These are phyloP conservation scores for Bembecia ichneumoniformis DNA, from an alignment of 2,888 invertebrate genomes.

Conservation along the genomic window DNA sequence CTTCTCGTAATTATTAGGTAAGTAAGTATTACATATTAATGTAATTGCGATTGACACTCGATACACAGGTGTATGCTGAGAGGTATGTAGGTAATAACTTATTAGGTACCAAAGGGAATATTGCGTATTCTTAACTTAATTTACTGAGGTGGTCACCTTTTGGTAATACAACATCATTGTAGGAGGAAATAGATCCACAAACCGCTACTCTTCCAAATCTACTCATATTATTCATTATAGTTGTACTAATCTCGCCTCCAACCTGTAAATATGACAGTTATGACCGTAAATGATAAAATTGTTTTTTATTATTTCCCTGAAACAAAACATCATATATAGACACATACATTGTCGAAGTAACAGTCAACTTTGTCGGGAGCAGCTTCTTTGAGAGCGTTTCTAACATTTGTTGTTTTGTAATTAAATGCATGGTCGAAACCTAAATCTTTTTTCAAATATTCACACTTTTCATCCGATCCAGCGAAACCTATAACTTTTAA, in stretches of 20 bases:
- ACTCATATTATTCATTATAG: constrained; percentile 77
- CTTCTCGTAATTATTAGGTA: too few species aligned
- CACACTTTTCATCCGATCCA: constrained; percentile 80
- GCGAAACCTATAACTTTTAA: constrained; percentile 73
- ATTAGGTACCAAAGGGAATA: too few species aligned
- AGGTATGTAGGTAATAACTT: too few species aligned
- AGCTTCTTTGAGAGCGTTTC: constrained; percentile 70
- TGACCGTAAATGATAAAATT: background rate
- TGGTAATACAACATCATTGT: constrained; percentile 64
- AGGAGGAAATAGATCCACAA: constrained; percentile 79
- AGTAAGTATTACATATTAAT: too few species aligned
- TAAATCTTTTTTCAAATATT: constrained; percentile 76
- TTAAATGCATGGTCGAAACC: constrained; percentile 81
- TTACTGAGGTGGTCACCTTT: constrained; percentile 33
- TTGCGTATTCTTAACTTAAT: too few species aligned
- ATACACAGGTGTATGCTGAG: too few species aligned
- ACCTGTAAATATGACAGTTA: constrained; percentile 60
- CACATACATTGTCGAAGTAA: constrained; percentile 83
- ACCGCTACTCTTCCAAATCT: constrained; percentile 76
- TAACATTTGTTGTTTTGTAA: constrained; percentile 77
- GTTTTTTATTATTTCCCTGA: background rate
- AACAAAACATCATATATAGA: background rate
- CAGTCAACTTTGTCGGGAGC: constrained; percentile 81
- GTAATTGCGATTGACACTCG: too few species aligned
- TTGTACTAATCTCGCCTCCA: constrained; percentile 79